phyloP scores from a whole-genome alignment of 2,113 vertebrate species.

The Danio rerio region GRCz12tu NC_133188.1:46031001-46031500 shows the following conservation, averaged over 20 bases:
- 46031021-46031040: slow-evolving; percentile 55
- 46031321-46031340: no score
- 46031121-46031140: background rate
- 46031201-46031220: background rate
- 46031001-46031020: background rate
- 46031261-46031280: background rate
- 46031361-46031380: no score
- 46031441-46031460: no score
- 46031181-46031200: background rate
- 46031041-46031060: slow-evolving; percentile 65
- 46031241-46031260: background rate
- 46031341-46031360: no score
- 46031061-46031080: slow-evolving; percentile 62
- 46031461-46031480: no score
- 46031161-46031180: background rate
- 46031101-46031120: slow-evolving; percentile 2
- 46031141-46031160: background rate
- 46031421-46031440: no score
- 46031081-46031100: slow-evolving; percentile 53
- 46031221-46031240: background rate
- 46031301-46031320: background rate
- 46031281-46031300: background rate
- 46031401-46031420: no score
- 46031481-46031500: no score
- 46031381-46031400: no score